These are phyloP conservation scores for Candidula unifasciata DNA, from an alignment of 2,888 invertebrate genomes.

Conservation along the genomic window DNA sequence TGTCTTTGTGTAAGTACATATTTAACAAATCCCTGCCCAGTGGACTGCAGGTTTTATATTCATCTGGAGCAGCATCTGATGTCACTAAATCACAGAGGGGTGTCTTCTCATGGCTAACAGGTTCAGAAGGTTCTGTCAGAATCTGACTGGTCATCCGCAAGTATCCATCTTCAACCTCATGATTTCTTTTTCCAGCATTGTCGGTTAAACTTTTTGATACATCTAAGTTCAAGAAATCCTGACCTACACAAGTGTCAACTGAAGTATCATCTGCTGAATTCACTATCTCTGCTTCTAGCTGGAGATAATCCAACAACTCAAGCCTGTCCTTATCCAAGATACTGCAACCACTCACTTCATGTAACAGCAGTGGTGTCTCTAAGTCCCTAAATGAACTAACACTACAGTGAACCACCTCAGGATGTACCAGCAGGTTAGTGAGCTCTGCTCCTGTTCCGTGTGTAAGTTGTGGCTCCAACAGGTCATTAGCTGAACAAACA, in stretches of 20 bases:
- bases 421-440: background rate
- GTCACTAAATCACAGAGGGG: conserved; percentile 44
- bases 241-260: too few species aligned
- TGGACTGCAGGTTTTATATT: conserved; percentile 60
- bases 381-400: background rate
- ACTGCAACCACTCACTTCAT: background rate
- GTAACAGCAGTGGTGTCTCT: too few species aligned
- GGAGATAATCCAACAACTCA: background rate
- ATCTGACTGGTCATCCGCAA: background rate
- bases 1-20: conserved; percentile 58
- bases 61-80: conserved; percentile 39
- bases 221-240: too few species aligned
- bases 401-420: background rate
- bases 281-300: background rate
- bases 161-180: background rate
- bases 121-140: background rate
- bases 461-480: too few species aligned
- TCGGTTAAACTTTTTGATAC: background rate
- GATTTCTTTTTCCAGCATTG: background rate
- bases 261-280: too few species aligned
- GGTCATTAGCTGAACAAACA: too few species aligned
- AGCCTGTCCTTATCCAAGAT: background rate
- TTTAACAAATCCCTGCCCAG: conserved; percentile 65
- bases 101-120: background rate
- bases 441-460: background rate